A percentile compares a stretch with the other conserved stretches of the same genome.
Conservation (phyloP, 2,113 vertebrate species). For the Indri indri region DNA sequence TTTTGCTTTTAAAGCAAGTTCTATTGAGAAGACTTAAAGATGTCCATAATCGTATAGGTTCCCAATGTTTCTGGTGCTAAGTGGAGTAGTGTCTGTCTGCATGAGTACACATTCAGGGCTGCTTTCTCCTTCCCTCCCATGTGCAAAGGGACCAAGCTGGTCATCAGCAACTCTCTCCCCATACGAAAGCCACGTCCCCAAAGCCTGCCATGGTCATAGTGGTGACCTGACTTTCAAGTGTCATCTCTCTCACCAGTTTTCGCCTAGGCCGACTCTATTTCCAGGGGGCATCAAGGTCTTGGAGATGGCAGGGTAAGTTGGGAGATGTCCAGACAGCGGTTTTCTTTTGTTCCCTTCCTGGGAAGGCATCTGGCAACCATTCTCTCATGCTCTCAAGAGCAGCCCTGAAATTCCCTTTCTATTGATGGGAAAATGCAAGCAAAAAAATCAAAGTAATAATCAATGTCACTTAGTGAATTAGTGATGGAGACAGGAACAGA, state of each 20-base stretch:
- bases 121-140: neutral
- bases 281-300: neutral
- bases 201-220: neutral
- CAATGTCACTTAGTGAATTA: conserved; percentile 76
- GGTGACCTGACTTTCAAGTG: neutral
- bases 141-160: neutral
- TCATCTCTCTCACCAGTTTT: neutral
- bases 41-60: neutral
- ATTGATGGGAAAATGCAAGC: conserved; percentile 70
- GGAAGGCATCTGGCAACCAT: conserved; percentile 61
- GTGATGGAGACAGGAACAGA: conserved; percentile 74
- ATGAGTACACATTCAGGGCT: neutral
- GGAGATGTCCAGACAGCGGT: neutral
- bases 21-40: neutral
- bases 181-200: neutral
- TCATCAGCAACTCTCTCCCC: neutral
- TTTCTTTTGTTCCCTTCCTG: conserved; percentile 49
- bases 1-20: conserved; percentile 14
- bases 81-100: neutral
- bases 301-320: neutral
- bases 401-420: conserved; percentile 56
- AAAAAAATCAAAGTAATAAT: conserved; percentile 74
- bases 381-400: neutral
- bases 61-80: neutral
- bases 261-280: neutral